Conservation (phyloP, 2,888 invertebrate species). For the Dexiosoma caninum region DNA sequence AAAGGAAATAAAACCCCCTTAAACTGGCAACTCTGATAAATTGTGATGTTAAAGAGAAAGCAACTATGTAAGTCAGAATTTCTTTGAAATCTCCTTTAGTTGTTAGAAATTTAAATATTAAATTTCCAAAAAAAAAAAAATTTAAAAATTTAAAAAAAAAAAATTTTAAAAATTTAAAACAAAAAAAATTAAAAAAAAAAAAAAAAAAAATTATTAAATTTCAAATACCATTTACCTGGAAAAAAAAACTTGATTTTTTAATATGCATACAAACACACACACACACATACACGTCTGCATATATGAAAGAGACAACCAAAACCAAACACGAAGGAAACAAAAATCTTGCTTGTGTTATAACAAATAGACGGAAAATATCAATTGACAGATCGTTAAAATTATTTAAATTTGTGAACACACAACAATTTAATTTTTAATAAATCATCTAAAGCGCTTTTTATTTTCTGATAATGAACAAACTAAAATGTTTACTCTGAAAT, state of each 20-base stretch:
- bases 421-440: neutral
- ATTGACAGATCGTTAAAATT: constrained; percentile 2
- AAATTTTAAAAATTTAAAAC: too few relatives aligned
- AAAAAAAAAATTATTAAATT: too few relatives aligned
- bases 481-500: neutral
- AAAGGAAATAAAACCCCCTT: too few relatives aligned
- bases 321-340: constrained; percentile 28
- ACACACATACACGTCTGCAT: too few relatives aligned
- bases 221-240: constrained; percentile 52
- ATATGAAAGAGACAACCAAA: neutral
- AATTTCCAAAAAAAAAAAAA: constrained; percentile 58
- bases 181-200: too few relatives aligned
- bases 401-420: constrained; percentile 16
- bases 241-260: constrained; percentile 14
- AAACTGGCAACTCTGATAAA: too few relatives aligned
- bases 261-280: neutral
- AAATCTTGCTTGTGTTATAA: too few relatives aligned
- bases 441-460: neutral
- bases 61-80: neutral
- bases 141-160: too few relatives aligned
- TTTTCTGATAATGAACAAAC: neutral
- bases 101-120: constrained; percentile 40
- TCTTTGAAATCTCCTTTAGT: neutral
- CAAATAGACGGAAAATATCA: too few relatives aligned
- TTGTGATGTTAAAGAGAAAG: too few relatives aligned